phyloP scores from a whole-genome alignment of 37 sponge, comb jelly and placozoan species.

The Dysidea cf. avara region DNA sequence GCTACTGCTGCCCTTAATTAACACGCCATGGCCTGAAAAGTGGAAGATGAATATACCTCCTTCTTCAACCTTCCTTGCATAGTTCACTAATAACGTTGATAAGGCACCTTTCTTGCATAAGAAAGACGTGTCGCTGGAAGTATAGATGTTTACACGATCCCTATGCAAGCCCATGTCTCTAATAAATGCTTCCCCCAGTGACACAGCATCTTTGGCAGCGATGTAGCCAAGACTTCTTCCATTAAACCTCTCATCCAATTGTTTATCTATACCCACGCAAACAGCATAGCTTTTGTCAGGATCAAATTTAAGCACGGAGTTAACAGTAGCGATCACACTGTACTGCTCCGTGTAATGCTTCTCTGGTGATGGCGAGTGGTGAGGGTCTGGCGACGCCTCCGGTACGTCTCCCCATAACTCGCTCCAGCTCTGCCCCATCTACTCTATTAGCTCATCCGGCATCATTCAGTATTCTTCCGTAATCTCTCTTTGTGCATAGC shows the following conservation, averaged over 20 bases:
- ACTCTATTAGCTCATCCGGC: too few species aligned
- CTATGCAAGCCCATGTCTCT: conserved; percentile 13
- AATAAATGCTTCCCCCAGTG: conserved; percentile 12
- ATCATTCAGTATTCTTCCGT: too few species aligned
- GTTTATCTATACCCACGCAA: conserved; percentile 56
- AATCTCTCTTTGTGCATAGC: too few species aligned
- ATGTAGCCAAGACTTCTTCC: conserved; percentile 15
- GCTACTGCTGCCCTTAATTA: background rate
- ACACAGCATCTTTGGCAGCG: conserved; percentile 26
- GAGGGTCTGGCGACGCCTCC: too few species aligned
- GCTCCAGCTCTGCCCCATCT: too few species aligned
- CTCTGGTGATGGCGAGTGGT: too few species aligned
- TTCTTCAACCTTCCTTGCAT: conserved; percentile 45
- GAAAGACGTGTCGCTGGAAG: conserved; percentile 11
- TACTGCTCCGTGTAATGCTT: too few species aligned
- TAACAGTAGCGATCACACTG: too few species aligned
- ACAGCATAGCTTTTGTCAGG: conserved; percentile 60
- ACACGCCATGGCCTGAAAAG: conserved; percentile 73
- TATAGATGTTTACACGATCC: conserved; percentile 9
- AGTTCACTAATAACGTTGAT: conserved; percentile 30
- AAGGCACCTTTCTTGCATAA: conserved; percentile 48
- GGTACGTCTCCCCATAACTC: too few species aligned
- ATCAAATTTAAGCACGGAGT: conserved; percentile 42
- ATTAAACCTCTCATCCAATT: conserved; percentile 32
- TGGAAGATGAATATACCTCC: conserved; percentile 66